Percentiles rank a stretch among this genome's conserved stretches.
Conservation (phyloP, 1,140 invertebrate species). For the Temnothorax nylanderi region DNA sequence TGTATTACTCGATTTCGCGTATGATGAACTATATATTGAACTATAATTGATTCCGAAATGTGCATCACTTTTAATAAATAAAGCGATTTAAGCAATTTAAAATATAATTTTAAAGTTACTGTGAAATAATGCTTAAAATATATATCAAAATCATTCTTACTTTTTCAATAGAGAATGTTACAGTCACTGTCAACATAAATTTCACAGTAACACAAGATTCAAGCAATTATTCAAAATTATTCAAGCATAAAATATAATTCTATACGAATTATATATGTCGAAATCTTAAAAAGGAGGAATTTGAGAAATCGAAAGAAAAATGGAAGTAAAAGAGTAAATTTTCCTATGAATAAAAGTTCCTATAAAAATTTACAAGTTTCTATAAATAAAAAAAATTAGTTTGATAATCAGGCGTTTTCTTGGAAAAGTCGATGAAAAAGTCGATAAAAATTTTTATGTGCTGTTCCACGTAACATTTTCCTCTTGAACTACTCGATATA, state of each 20-base stretch:
- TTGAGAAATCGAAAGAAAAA: background rate
- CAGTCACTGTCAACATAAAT: background rate
- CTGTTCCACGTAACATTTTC: background rate
- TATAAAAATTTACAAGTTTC: too few species aligned
- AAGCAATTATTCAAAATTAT: too few species aligned
- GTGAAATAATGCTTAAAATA: too few species aligned
- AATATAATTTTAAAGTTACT: too few species aligned
- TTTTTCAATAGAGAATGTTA: too few species aligned
- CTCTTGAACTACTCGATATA: constrained; percentile 11
- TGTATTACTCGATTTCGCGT: too few species aligned
- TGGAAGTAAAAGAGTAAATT: background rate
- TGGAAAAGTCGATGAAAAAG: background rate
- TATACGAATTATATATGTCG: background rate
- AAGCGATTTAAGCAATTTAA: too few species aligned
- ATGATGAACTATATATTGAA: too few species aligned
- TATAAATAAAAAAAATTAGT: background rate
- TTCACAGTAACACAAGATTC: background rate
- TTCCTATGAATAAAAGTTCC: background rate
- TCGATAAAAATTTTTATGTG: background rate
- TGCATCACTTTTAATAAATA: too few species aligned
- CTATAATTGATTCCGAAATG: too few species aligned
- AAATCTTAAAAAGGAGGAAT: background rate
- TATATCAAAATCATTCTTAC: too few species aligned
- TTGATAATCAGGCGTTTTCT: background rate
- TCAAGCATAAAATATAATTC: background rate